These are phyloP conservation scores for Enteromius trimaculatus DNA, from an alignment of 2,797 vertebrate genomes.

Conservation along the genomic window DNA sequence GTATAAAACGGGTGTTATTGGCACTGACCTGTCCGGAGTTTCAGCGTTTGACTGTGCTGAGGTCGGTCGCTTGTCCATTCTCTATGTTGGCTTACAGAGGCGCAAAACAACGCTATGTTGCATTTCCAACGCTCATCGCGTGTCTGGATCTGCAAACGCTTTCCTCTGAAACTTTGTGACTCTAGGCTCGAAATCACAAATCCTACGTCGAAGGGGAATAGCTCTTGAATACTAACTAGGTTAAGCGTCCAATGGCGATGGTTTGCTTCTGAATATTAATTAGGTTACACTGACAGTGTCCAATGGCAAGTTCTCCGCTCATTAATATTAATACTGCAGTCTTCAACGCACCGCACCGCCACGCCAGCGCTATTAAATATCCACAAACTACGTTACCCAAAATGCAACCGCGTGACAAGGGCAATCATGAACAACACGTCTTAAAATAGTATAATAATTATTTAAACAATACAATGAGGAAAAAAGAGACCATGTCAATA, in stretches of 20 bases:
- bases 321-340: constrained; percentile 5
- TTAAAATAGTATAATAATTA: neutral
- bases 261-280: neutral
- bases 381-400: constrained; percentile 22
- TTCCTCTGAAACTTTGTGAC: neutral
- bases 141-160: neutral
- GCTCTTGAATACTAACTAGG: constrained; percentile 9
- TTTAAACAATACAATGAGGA: neutral
- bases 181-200: neutral
- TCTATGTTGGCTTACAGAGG: neutral
- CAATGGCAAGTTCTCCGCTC: neutral
- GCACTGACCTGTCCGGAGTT: constrained; percentile 48
- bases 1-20: neutral
- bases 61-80: constrained; percentile 53
- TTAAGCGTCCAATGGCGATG: neutral
- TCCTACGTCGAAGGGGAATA: neutral
- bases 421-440: neutral
- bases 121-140: constrained; percentile 6
- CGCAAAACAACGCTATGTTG: neutral
- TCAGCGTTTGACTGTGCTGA: constrained; percentile 42
- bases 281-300: neutral
- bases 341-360: constrained; percentile 1
- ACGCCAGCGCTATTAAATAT: constrained; percentile 24
- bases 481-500: neutral
- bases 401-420: constrained; percentile 5